phyloP scores from a whole-genome alignment of 2,113 vertebrate species.

The Tylochromis polylepis region DNA sequence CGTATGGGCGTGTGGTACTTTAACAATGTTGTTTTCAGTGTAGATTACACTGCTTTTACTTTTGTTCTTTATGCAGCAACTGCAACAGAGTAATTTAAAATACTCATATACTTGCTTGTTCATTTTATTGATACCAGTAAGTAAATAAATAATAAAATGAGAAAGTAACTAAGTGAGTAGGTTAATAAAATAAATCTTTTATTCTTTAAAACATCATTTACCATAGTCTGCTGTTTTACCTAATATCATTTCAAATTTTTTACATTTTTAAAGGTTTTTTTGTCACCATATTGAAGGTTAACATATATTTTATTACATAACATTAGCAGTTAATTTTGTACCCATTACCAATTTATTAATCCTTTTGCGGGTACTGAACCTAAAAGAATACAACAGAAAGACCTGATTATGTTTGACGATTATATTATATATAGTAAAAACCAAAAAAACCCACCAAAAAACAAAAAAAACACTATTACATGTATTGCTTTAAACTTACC shows the following conservation, averaged over 20 bases:
- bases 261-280: neutral
- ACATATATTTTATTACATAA: neutral
- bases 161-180: neutral
- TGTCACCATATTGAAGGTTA: no score
- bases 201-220: neutral
- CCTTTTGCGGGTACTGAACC: neutral
- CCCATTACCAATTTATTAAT: neutral
- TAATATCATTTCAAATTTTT: neutral
- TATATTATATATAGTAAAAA: neutral
- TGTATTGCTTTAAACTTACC: constrained; percentile 65
- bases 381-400: neutral
- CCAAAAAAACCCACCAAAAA: neutral
- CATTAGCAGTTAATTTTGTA: neutral
- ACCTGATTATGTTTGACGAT: neutral
- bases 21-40: neutral
- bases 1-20: no score
- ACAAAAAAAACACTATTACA: neutral
- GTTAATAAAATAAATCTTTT: neutral
- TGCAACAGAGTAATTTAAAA: neutral
- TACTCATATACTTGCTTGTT: no score
- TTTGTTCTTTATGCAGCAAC: neutral
- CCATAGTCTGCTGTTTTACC: neutral
- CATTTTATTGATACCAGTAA: no score
- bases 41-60: neutral
- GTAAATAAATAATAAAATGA: neutral